phyloP scores from a whole-genome alignment of 1,140 invertebrate species.

The Drosophila mauritiana region DNA sequence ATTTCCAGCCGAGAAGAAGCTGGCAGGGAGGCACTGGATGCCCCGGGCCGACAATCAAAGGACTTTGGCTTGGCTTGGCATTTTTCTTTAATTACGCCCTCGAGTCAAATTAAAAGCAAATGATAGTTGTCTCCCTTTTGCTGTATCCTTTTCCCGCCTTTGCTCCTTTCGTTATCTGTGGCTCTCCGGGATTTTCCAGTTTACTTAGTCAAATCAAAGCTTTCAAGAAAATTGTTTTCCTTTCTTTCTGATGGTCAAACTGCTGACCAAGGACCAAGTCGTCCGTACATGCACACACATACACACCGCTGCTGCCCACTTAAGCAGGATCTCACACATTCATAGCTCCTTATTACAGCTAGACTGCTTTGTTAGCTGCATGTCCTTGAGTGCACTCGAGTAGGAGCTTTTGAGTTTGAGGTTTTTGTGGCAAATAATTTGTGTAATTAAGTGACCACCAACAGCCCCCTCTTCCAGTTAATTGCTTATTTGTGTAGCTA shows the following conservation, averaged over 20 bases:
- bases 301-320: neutral
- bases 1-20: slow-evolving; percentile 43
- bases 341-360: slow-evolving; percentile 14
- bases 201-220: slow-evolving; percentile 82
- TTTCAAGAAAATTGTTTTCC: slow-evolving; percentile 78
- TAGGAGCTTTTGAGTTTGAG: slow-evolving; percentile 25
- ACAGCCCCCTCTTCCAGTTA: slow-evolving; percentile 23
- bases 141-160: slow-evolving; percentile 21
- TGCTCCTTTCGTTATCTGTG: slow-evolving; percentile 20
- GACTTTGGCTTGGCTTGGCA: slow-evolving; percentile 70
- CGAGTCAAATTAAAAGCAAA: slow-evolving; percentile 80
- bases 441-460: slow-evolving; percentile 61
- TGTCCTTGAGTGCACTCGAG: slow-evolving; percentile 47
- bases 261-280: slow-evolving; percentile 40
- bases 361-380: slow-evolving; percentile 44
- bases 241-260: slow-evolving; percentile 42
- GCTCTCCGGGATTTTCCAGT: slow-evolving; percentile 61
- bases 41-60: slow-evolving; percentile 69
- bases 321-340: neutral
- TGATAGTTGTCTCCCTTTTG: slow-evolving; percentile 58
- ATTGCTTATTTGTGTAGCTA: slow-evolving; percentile 60
- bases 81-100: slow-evolving; percentile 82
- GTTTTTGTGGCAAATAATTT: slow-evolving; percentile 63
- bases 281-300: neutral
- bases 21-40: slow-evolving; percentile 2